A percentile compares a stretch with the other conserved stretches of the same genome.
Conservation (phyloP, 2,113 vertebrate genomes). For the Pseudopipra pipra region DNA sequence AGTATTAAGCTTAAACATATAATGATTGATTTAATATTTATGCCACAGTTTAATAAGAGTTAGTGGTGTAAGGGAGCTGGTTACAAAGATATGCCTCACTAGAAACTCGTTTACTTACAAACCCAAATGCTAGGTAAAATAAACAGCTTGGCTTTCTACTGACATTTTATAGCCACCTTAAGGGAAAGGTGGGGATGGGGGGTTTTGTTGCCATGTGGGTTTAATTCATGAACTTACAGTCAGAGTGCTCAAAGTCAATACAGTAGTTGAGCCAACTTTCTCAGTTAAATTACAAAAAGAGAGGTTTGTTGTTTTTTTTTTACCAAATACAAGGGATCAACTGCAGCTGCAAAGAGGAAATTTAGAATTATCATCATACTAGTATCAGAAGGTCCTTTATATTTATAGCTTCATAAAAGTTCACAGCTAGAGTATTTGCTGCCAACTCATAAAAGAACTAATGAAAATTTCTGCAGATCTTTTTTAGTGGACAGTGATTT, state of each 20-base stretch:
- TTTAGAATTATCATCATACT: conserved; percentile 81
- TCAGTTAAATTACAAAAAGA: conserved; percentile 68
- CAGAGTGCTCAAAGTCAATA: conserved; percentile 69
- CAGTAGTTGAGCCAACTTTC: conserved; percentile 75
- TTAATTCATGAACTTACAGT: conserved; percentile 77
- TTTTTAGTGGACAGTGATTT: conserved; percentile 66
- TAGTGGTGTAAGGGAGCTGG: conserved; percentile 60
- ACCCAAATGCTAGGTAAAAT: conserved; percentile 76
- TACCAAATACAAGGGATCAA: conserved; percentile 75
- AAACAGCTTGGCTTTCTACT: conserved; percentile 76
- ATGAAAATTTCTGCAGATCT: conserved; percentile 75
- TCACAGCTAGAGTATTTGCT: conserved; percentile 74
- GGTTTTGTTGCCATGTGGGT: conserved; percentile 74
- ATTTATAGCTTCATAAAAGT: conserved; percentile 81
- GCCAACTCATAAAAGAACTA: conserved; percentile 80
- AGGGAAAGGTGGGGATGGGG: conserved; percentile 69
- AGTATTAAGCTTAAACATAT: conserved; percentile 48
- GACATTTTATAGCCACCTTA: conserved; percentile 76
- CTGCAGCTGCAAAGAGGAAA: conserved; percentile 81
- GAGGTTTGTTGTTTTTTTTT: conserved; percentile 17
- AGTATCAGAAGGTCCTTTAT: conserved; percentile 80
- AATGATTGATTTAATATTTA: conserved; percentile 71
- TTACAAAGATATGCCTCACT: conserved; percentile 64
- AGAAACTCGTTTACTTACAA: conserved; percentile 75
- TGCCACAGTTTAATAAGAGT: conserved; percentile 61